phyloP scores from a whole-genome alignment of 2,797 vertebrate genomes.

The Brachymystax lenok region DNA sequence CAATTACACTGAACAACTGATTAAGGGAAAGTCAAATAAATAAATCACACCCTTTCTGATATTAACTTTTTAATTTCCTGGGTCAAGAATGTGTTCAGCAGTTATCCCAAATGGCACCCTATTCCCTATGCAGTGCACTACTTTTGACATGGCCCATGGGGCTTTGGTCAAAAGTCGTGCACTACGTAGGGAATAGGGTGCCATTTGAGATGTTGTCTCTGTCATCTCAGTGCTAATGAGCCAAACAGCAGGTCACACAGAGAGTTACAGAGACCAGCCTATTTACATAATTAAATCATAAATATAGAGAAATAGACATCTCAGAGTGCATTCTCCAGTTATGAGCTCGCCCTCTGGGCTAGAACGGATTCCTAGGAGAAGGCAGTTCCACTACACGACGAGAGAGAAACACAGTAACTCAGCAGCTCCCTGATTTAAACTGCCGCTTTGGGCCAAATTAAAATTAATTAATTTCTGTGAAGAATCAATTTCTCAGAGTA shows the following conservation, averaged over 20 bases:
- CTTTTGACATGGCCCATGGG: background rate
- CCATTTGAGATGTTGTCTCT: background rate
- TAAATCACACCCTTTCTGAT: background rate
- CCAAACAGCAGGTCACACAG: slow-evolving; percentile 90
- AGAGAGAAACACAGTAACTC: background rate
- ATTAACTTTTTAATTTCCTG: background rate
- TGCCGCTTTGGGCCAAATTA: slow-evolving; percentile 99
- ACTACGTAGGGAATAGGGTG: background rate
- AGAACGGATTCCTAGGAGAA: slow-evolving; percentile 98
- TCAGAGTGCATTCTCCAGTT: slow-evolving; percentile 97
- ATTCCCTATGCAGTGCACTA: too few relatives aligned
- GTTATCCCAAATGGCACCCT: background rate
- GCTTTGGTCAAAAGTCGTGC: background rate
- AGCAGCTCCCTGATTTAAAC: slow-evolving; percentile 90
- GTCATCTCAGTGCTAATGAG: slow-evolving; percentile 92
- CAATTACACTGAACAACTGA: background rate
- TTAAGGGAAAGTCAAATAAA: background rate
- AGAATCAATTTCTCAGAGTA: slow-evolving; percentile 99
- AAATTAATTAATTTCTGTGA: slow-evolving; percentile 99
- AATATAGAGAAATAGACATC: slow-evolving; percentile 93
- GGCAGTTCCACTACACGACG: slow-evolving; percentile 85
- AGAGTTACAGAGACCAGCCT: slow-evolving; percentile 89
- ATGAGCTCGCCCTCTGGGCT: slow-evolving; percentile 98
- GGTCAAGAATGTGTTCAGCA: background rate
- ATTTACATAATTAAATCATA: slow-evolving; percentile 99